phyloP scores from a whole-genome alignment of 2,113 vertebrate species.

The Tautogolabrus adspersus region DNA sequence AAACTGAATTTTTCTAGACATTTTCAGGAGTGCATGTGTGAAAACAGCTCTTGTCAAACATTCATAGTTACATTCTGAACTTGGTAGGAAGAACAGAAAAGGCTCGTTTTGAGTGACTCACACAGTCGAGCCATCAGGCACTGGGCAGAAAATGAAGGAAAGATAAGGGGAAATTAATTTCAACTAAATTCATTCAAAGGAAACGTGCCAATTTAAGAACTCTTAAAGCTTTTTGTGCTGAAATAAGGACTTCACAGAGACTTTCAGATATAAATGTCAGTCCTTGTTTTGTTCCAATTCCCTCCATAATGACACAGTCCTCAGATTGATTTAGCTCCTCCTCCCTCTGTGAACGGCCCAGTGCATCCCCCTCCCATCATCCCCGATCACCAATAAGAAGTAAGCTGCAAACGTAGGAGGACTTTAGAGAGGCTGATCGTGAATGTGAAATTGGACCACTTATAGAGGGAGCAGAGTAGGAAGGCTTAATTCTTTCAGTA shows the following conservation, averaged over 20 bases:
- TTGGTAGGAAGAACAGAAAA: neutral
- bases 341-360: neutral
- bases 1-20: too few species aligned
- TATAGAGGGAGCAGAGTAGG: neutral
- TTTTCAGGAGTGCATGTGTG: too few species aligned
- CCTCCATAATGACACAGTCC: neutral
- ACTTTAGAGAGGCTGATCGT: neutral
- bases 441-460: neutral
- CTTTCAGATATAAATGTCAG: neutral
- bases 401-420: neutral
- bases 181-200: neutral
- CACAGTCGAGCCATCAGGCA: conserved; percentile 11
- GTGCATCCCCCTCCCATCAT: neutral
- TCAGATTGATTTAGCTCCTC: neutral
- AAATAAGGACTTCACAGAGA: neutral
- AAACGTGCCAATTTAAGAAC: neutral
- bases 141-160: neutral
- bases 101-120: conserved; percentile 10
- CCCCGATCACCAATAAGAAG: neutral
- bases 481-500: neutral
- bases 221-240: neutral
- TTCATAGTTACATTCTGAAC: conserved; percentile 32
- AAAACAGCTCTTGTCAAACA: conserved; percentile 22
- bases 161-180: neutral
- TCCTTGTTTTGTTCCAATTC: neutral